Percentiles rank a stretch among this genome's conserved stretches.
These are phyloP conservation scores for Catagonus wagneri DNA, from an alignment of 2,113 vertebrate species.

Conservation along the genomic window DNA sequence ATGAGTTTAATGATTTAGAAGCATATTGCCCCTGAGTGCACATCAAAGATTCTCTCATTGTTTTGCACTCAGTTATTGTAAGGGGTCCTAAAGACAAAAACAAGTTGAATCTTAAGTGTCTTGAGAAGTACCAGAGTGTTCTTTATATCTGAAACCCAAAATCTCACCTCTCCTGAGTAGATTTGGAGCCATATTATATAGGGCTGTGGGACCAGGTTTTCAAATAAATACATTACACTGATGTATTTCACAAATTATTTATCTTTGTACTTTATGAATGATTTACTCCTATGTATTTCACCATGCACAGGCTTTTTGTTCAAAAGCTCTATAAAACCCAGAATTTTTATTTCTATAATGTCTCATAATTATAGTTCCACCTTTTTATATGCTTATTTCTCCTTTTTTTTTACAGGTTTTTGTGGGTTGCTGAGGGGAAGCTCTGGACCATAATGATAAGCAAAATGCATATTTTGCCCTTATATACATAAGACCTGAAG, in stretches of 20 bases:
- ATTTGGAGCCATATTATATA: neutral
- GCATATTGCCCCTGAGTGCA: neutral
- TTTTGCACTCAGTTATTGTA: neutral
- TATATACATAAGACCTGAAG: neutral
- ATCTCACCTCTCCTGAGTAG: neutral
- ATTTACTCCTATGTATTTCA: neutral
- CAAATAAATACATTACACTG: neutral
- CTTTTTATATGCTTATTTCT: neutral
- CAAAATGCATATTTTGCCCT: neutral
- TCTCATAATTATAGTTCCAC: neutral
- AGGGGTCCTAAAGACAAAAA: neutral
- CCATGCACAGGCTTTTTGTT: neutral
- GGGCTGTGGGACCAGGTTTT: neutral
- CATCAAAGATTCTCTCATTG: neutral
- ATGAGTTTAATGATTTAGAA: neutral
- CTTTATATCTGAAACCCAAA: neutral
- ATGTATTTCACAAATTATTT: neutral
- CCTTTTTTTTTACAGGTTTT: neutral
- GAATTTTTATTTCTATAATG: neutral
- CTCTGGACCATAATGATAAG: neutral
- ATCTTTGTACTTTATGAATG: neutral
- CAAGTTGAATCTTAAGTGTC: neutral
- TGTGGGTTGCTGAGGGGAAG: neutral
- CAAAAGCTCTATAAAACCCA: neutral
- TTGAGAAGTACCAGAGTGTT: neutral